Evolutionary conservation across 2,797 vertebrate species (phyloP).

Genomic region (Pipistrellus pipistrellus): DNA sequence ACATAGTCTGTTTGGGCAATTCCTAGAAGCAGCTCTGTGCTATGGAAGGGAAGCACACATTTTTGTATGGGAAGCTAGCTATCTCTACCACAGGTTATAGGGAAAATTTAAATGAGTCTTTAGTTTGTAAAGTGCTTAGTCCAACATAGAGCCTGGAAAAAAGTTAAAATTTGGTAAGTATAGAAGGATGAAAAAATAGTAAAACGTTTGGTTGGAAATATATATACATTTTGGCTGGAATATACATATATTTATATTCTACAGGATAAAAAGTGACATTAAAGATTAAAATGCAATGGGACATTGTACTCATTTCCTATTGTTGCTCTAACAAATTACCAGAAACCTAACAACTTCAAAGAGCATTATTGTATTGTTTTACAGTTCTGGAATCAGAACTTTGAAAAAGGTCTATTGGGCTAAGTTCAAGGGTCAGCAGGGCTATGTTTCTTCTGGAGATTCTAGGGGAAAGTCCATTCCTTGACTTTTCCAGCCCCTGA

Average conservation of each 20-base stretch:
- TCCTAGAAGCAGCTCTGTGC: slow-evolving; percentile 6
- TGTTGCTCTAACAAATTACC: neutral
- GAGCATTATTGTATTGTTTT: neutral
- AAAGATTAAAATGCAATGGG: neutral
- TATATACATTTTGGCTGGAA: neutral
- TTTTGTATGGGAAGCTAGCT: neutral
- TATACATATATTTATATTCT: neutral
- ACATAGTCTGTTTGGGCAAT: neutral
- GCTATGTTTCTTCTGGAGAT: neutral
- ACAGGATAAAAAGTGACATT: neutral
- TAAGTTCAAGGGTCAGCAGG: neutral
- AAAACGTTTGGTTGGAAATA: neutral
- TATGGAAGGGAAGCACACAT: neutral
- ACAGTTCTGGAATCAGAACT: neutral
- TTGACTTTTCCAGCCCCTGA: neutral
- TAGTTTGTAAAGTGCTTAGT: neutral
- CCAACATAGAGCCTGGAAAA: neutral
- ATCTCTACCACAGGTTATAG: neutral
- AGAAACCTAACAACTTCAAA: neutral
- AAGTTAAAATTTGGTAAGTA: neutral
- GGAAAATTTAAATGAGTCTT: neutral
- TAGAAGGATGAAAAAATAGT: neutral
- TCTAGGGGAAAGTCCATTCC: neutral
- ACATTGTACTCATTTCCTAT: neutral
- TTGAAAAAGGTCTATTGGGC: neutral